These are phyloP conservation scores for Periphyllus acericola DNA, from an alignment of 2,888 invertebrate genomes.

Conservation along the genomic window DNA sequence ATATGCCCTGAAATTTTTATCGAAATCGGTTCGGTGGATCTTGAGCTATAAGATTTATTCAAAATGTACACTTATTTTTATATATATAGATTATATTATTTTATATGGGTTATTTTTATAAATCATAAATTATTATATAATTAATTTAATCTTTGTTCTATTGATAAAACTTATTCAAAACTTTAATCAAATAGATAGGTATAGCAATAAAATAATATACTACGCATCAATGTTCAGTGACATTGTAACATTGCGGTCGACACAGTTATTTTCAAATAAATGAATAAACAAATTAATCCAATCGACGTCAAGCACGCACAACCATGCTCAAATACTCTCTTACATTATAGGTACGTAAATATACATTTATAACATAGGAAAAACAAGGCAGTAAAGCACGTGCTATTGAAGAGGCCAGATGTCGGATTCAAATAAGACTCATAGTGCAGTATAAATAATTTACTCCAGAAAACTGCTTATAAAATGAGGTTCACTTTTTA, in stretches of 20 bases:
- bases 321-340: background rate
- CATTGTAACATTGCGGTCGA: background rate
- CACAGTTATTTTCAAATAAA: conserved; percentile 1
- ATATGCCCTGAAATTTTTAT: no score
- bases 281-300: conserved; percentile 23
- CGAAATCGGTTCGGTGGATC: no score
- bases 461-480: conserved; percentile 9
- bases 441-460: conserved; percentile 29
- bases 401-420: conserved; percentile 59
- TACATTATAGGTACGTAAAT: background rate
- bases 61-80: no score
- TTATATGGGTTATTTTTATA: no score
- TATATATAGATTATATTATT: no score
- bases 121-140: no score
- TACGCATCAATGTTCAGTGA: background rate
- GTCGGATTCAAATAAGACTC: conserved; percentile 26
- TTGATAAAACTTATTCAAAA: background rate
- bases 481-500: conserved; percentile 21
- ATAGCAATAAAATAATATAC: background rate
- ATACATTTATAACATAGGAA: background rate
- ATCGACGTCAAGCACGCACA: background rate
- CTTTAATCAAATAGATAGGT: background rate
- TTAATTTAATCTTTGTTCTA: background rate
- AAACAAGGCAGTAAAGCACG: conserved; percentile 22
- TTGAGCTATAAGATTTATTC: no score